A percentile compares a stretch with the other conserved stretches of the same genome.
phyloP scores from a whole-genome alignment of 2,797 vertebrate genomes.

The Myiothlypis chrysogaster region DNA sequence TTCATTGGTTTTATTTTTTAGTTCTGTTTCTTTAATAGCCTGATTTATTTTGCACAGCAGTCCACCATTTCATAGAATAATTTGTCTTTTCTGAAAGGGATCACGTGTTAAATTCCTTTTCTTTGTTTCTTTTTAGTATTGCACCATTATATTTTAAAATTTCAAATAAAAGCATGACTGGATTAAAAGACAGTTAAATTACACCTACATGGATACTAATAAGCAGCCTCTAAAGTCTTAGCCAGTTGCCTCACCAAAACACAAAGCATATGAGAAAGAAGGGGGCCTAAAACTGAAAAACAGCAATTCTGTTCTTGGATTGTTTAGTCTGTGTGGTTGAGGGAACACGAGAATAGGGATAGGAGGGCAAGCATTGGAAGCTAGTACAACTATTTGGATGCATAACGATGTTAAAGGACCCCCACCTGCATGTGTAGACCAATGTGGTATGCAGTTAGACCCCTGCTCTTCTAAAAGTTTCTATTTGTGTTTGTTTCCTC shows the following conservation, averaged over 20 bases:
- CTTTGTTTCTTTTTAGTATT: conserved; percentile 44
- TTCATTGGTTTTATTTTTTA: conserved; percentile 7
- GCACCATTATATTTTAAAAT: conserved; percentile 62
- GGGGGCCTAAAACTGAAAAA: conserved; percentile 28
- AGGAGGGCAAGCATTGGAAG: conserved; percentile 36
- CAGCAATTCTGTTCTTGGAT: conserved; percentile 41
- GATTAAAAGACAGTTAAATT: conserved; percentile 68
- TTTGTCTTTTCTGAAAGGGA: conserved; percentile 58
- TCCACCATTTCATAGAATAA: conserved; percentile 14
- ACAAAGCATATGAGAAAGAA: conserved; percentile 56
- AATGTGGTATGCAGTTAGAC: conserved; percentile 18
- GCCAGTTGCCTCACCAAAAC: conserved; percentile 63
- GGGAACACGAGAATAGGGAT: not conserved
- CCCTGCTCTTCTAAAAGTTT: not conserved
- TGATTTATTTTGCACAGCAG: not conserved
- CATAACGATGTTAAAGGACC: not conserved
- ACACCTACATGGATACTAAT: conserved; percentile 63
- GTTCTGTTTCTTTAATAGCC: not conserved
- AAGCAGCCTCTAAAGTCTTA: conserved; percentile 55
- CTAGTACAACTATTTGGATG: not conserved
- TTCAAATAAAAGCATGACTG: conserved; percentile 67
- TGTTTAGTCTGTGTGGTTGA: conserved; percentile 57
- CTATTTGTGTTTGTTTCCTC: not conserved
- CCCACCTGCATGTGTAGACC: not conserved
- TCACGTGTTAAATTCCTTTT: not conserved